Percentiles rank a stretch among this genome's conserved stretches.
phyloP scores from a whole-genome alignment of 1,140 invertebrate genomes.

The Asbolus verrucosus region DNA sequence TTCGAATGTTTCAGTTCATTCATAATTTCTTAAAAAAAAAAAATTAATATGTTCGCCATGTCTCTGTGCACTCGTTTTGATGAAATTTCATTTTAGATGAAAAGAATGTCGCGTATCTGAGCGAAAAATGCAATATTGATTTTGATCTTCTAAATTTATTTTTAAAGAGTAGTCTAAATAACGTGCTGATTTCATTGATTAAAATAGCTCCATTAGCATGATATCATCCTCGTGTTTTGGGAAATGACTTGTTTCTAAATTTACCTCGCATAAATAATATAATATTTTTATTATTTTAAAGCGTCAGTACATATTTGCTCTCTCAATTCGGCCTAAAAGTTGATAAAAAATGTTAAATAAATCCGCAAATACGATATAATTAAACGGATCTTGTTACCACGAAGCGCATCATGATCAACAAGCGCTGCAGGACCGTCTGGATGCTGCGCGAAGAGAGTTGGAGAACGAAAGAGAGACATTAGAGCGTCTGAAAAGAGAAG shows the following conservation, averaged over 20 bases:
- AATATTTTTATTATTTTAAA: constrained; percentile 21
- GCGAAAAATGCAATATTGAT: no score
- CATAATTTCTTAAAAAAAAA: no score
- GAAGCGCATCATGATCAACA: constrained; percentile 87
- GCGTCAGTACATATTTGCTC: constrained; percentile 10
- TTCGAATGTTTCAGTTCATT: constrained; percentile 1
- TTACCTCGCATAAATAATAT: constrained; percentile 48
- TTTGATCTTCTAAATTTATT: constrained; percentile 11
- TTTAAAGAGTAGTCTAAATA: constrained; percentile 20
- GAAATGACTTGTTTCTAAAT: constrained; percentile 59
- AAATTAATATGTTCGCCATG: no score
- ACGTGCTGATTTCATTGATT: constrained; percentile 57
- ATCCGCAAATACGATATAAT: constrained; percentile 11
- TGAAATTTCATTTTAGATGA: no score
- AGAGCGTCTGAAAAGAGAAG: constrained; percentile 77
- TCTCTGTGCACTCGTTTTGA: no score
- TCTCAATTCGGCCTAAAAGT: constrained; percentile 2
- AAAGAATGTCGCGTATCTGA: background rate
- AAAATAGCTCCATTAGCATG: constrained; percentile 56
- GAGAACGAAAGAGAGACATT: constrained; percentile 78
- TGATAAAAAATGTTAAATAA: constrained; percentile 15
- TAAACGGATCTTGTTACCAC: constrained; percentile 13
- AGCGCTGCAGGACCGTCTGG: constrained; percentile 81
- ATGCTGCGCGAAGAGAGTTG: constrained; percentile 75
- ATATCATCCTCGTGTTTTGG: constrained; percentile 58